phyloP scores from a whole-genome alignment of 2,888 invertebrate species.

The Diaphora mendica region DNA sequence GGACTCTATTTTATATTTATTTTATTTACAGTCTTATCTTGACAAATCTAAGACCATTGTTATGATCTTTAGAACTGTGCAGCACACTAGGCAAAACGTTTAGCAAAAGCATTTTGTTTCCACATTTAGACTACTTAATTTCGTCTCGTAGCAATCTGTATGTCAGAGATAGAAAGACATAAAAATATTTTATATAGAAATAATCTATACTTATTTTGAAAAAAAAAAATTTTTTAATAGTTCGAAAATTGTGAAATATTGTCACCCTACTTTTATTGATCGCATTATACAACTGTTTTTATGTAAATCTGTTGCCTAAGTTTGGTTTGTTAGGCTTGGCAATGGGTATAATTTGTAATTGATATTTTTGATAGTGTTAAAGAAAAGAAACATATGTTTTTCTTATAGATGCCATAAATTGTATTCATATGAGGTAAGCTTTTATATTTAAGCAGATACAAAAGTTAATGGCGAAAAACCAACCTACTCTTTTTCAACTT shows the following conservation, averaged over 20 bases:
- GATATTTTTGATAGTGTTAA: conserved; percentile 10
- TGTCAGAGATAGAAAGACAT: too few species aligned
- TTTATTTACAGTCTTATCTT: too few species aligned
- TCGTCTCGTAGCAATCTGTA: background rate
- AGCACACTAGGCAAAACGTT: too few species aligned
- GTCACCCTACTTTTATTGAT: conserved; percentile 20
- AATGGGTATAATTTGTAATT: conserved; percentile 17
- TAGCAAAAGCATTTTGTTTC: too few species aligned
- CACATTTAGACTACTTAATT: too few species aligned
- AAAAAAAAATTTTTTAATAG: background rate
- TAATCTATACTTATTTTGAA: background rate
- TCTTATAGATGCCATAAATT: conserved; percentile 10
- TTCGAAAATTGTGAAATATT: background rate
- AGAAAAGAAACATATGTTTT: conserved; percentile 15
- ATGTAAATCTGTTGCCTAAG: conserved; percentile 22
- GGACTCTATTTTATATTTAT: too few species aligned
- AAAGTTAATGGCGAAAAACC: background rate
- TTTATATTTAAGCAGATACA: background rate
- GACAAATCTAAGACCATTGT: too few species aligned
- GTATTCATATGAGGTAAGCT: background rate
- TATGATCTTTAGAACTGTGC: too few species aligned
- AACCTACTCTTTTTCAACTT: background rate
- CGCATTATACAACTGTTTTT: conserved; percentile 19
- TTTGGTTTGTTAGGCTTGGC: conserved; percentile 15
- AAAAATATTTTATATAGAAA: too few species aligned